These are phyloP conservation scores for Pandemis corylana DNA, from an alignment of 2,888 invertebrate genomes.

Conservation along the genomic window DNA sequence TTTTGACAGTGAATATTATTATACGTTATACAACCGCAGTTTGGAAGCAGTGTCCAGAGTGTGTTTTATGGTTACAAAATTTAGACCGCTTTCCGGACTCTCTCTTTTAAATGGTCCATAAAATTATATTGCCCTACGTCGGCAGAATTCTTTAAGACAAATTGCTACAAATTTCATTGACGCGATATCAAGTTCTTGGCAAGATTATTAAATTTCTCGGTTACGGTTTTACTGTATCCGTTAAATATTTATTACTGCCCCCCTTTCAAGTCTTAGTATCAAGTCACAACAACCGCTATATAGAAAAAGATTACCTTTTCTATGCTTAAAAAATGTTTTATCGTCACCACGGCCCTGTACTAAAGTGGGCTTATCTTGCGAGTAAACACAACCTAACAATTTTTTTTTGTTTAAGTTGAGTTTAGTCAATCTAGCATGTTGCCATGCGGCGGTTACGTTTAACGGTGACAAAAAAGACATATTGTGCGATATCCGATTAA, in stretches of 20 bases:
- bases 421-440: too few relatives aligned
- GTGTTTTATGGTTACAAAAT: conserved; percentile 35
- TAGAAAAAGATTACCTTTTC: not conserved
- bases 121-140: conserved; percentile 37
- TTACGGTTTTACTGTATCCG: conserved; percentile 14
- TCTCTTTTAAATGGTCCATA: conserved; percentile 38
- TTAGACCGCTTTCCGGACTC: conserved; percentile 31
- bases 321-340: not conserved
- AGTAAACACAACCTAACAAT: too few relatives aligned
- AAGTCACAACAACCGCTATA: not conserved
- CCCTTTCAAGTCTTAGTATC: not conserved
- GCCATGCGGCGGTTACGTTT: too few relatives aligned
- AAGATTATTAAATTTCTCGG: conserved; percentile 34
- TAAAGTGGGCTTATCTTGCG: too few relatives aligned
- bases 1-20: not conserved
- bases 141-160: conserved; percentile 37
- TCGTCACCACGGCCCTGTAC: too few relatives aligned
- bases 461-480: too few relatives aligned
- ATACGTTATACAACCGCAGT: conserved; percentile 6
- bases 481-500: too few relatives aligned
- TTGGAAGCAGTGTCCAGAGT: conserved; percentile 13
- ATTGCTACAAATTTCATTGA: conserved; percentile 39
- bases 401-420: too few relatives aligned
- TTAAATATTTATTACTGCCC: not conserved
- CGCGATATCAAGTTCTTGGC: conserved; percentile 25